Evolutionary conservation across 1,140 invertebrate genomes (phyloP), one percentile per base, ranked within the genome.

Genomic region (Philopotamus ludificatus): DNA sequence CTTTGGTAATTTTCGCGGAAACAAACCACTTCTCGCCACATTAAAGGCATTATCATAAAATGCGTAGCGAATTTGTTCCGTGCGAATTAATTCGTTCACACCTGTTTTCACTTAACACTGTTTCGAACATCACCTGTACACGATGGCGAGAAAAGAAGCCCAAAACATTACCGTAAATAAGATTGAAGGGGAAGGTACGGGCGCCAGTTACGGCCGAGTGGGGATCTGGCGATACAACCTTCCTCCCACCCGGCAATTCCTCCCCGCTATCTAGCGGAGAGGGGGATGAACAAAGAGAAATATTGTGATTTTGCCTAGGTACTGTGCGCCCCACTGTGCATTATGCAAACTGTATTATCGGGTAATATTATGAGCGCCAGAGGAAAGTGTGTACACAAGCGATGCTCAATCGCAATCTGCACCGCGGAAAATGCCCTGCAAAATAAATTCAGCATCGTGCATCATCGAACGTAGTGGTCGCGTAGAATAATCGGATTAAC

Each of bases 111-210:
- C 57, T 60, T 47, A 60, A 60, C 57, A 26, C 57, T 42, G 57
- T 34, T 34, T 34, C 28, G 28, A 34, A 42, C 44, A 60, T 60
- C 57, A 60, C 54, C 63, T 65, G 51, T 45, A 21, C 18, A 12
- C 16, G 25, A 61, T 59, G 39, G 47, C 20, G 49, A 65, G 63
- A 65, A 63, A 65, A 68, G 62, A 68, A 34, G 18, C 39, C 25
- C 55, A 45, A 42, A 51, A 62, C 58, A 68, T 68, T 65, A 68
- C 44, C 67, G 63, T 68, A 68, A 68, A 68, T 62, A 68, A 68
- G 58, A 64, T 68, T 68, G 62, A 63, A 45, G 49, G 63, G 41
- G 25, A 41, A 41, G 34, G n/a, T 47, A 22, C 51, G 9, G 23
- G 53, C 12, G 34, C 10, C 50, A 18, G 23, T 25, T 57, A 34